Evolutionary conservation across 2,113 vertebrate genomes (phyloP).

Genomic region (Mungos mungo): DNA sequence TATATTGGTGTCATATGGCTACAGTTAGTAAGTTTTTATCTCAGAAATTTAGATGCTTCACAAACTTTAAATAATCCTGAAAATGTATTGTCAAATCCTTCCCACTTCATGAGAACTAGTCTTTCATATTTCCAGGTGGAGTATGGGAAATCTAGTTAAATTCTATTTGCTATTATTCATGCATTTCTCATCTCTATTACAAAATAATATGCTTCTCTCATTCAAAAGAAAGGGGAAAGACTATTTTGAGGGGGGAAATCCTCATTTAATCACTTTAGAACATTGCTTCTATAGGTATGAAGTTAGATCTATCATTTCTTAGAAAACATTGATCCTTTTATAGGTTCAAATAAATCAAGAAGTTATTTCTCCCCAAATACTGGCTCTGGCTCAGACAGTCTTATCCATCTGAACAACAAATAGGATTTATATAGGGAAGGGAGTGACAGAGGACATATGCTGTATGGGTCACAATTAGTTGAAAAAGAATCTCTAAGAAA

Average conservation of each 20-base stretch:
- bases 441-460: background rate
- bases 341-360: background rate
- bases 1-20: constrained; percentile 13
- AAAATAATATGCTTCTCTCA: background rate
- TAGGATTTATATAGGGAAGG: background rate
- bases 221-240: background rate
- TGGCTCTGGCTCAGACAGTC: background rate
- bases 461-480: background rate
- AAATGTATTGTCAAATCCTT: background rate
- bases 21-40: background rate
- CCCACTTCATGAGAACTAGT: background rate
- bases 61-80: constrained; percentile 2
- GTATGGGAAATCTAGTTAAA: background rate
- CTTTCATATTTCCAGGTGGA: background rate
- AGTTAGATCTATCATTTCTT: background rate
- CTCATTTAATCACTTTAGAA: background rate
- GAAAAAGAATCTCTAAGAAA: background rate
- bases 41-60: background rate
- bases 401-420: background rate
- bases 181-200: background rate
- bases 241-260: background rate
- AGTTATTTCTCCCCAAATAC: background rate
- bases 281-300: background rate
- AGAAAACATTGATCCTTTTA: background rate
- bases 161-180: background rate